Base-by-base conservation (phyloP, 2,888 invertebrate genomes). In the Ormyrus labotus region DNA sequence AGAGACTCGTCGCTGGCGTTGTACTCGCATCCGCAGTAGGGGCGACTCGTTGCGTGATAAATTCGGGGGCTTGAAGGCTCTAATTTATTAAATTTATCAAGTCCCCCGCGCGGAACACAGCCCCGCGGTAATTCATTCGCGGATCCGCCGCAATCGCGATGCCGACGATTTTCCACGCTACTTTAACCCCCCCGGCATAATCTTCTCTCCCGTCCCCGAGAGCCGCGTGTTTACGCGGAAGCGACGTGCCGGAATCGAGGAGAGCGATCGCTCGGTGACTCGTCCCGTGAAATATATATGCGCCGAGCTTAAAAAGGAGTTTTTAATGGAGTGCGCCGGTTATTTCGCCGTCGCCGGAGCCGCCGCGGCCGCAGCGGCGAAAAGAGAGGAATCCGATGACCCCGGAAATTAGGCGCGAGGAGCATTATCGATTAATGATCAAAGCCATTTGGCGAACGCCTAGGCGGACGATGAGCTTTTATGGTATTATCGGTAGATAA, bases 51-150 rank as follows among this genome's bases (percentile, higher is more conserved):
- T 80, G 84, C 83, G 86, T 87, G 87, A 88, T 89, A 87, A 87
- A 88, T 88, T 86, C 83, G 84, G 69, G 85, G 86, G 85, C 84
- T 85, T 84, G 84, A 85, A 84, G 84, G 84, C 84, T 73, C 86
- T 88, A 88, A 87, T 88, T 87, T 88, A 88, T 88, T 86, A 86
- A 87, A 86, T 88, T 87, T 84, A 88, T 87, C 85, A 86, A 86
- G 83, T 82, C 34, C 11, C 11, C 45, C 19, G 13, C 71, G 11
- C 7, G 19, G 53, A 34, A 34, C 34, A 4, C 34, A 64, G 76
- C 67, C 67, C 63, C 68, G 34, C 2, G 64, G 78, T 65, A 80
- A 80, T 74, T 80, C 82, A 80, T 79, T 78, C 82, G 73, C 60
- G 61, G 65, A 81, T 65, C 34, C 70, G 63, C 75, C 73, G 72